Evolutionary conservation across 2,888 invertebrate genomes (phyloP).

Genomic region (Nymphalis urticae): DNA sequence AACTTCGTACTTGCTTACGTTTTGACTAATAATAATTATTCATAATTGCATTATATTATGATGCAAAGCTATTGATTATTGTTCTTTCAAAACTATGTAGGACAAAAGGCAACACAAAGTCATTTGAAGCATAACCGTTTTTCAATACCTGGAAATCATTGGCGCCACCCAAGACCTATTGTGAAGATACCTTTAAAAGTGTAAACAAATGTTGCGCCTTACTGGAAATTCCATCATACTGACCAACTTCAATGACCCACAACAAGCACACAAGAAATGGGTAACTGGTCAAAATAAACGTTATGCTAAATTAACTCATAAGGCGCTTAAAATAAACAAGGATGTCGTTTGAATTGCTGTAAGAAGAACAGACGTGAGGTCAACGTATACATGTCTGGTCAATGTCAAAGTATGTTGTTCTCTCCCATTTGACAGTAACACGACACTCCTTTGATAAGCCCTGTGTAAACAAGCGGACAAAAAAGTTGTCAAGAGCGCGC

Average conservation of each 20-base stretch:
- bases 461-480: slow-evolving; percentile 41
- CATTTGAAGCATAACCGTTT: not conserved
- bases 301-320: slow-evolving; percentile 16
- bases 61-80: not conserved
- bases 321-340: slow-evolving; percentile 16
- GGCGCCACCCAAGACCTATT: slow-evolving; percentile 31
- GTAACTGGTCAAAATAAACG: slow-evolving; percentile 8
- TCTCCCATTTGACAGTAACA: slow-evolving; percentile 42
- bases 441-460: slow-evolving; percentile 45
- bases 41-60: slow-evolving; percentile 1
- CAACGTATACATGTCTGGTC: slow-evolving; percentile 33
- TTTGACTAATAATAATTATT: slow-evolving; percentile 25
- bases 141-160: slow-evolving; percentile 14
- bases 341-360: slow-evolving; percentile 19
- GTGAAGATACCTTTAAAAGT: slow-evolving; percentile 28
- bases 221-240: slow-evolving; percentile 26
- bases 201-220: slow-evolving; percentile 39
- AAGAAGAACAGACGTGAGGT: slow-evolving; percentile 14
- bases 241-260: slow-evolving; percentile 29
- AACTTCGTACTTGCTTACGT: not conserved
- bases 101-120: too few species aligned
- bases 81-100: not conserved
- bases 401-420: slow-evolving; percentile 34
- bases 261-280: slow-evolving; percentile 15
- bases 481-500: slow-evolving; percentile 34